Evolutionary conservation across 1,140 invertebrate genomes (phyloP), one percentile per base, ranked within the genome.

Genomic region (Drosophila bocki): DNA sequence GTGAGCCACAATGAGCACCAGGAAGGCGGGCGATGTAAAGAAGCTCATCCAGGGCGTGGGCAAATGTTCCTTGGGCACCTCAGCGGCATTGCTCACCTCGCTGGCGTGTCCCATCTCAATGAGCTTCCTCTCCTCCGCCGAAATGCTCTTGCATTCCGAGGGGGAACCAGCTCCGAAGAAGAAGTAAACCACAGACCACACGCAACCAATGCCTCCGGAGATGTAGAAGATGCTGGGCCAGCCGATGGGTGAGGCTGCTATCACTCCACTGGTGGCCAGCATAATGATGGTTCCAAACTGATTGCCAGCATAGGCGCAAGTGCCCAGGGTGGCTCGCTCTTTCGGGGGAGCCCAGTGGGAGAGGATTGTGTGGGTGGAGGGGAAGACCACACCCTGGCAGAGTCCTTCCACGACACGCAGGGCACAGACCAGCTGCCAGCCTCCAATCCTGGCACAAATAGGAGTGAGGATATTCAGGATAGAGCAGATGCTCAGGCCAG

Each of bases 191-290:
- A 94, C 62, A 3, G 94, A 93, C 94, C 96, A 96, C 0, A 94
- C 2, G 5, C 96, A 80, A 1, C 95, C 94, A 0, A 95, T 61
- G 11, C 91, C 93, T 44, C 97, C 97, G 79, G 97, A 96, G 0
- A 95, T 90, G 83, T 97, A 98, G 91, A 97, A 98, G 13, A 96
- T 95, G 48, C 95, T 94, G 2, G 96, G 96, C 97, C 97, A 97
- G 1, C 97, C 97, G 3, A 94, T 76, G 0, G 68, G 54, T 0
- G 95, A 95, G 1, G 93, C 94, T 0, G 96, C 95, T 2, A 97
- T 91, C 7, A 94, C 63, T 2, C 97, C 97, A 41, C 95, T 95
- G 7, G 87, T 69, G 93, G 97, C 94, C 12, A 95, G 93, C 6
- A 97, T 91, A 0, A 97, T 95, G 3, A 96, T 96, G 3, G 96